These are phyloP conservation scores for Todiramphus saurophagus DNA, from an alignment of 2,113 vertebrate genomes.

Conservation along the genomic window DNA sequence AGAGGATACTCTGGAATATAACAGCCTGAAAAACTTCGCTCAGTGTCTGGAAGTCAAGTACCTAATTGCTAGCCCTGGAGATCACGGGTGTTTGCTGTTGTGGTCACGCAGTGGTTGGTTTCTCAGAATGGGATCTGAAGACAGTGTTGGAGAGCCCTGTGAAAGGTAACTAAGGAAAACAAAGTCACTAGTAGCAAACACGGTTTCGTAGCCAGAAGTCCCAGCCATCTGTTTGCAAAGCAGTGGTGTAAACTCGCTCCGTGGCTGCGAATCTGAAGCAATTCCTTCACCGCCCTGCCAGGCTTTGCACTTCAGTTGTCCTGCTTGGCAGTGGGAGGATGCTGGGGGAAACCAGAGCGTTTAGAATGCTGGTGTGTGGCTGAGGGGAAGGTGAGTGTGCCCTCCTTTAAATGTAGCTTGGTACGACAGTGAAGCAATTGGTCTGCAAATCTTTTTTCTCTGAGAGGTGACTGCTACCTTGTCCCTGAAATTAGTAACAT, in stretches of 20 bases:
- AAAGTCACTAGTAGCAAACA: background rate
- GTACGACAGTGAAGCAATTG: background rate
- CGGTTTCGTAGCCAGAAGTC: background rate
- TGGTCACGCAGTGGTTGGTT: fast-evolving
- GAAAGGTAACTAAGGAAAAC: background rate
- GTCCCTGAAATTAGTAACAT: background rate
- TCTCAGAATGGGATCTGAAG: background rate
- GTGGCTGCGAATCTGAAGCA: background rate
- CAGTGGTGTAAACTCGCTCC: background rate
- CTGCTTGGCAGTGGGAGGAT: background rate
- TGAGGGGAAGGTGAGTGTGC: background rate
- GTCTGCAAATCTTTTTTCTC: background rate
- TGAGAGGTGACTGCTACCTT: background rate
- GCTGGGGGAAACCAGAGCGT: background rate
- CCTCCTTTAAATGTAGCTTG: background rate
- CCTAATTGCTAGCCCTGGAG: background rate
- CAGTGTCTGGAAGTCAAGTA: background rate
- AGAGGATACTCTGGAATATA: background rate
- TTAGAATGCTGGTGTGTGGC: background rate
- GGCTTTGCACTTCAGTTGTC: background rate
- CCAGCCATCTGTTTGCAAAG: background rate
- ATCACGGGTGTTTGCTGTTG: background rate
- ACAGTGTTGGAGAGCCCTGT: background rate
- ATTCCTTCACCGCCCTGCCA: background rate
- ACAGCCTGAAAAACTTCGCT: background rate